These are phyloP conservation scores for Rhorus exstirpatorius DNA, from an alignment of 2,888 invertebrate genomes.

Conservation along the genomic window DNA sequence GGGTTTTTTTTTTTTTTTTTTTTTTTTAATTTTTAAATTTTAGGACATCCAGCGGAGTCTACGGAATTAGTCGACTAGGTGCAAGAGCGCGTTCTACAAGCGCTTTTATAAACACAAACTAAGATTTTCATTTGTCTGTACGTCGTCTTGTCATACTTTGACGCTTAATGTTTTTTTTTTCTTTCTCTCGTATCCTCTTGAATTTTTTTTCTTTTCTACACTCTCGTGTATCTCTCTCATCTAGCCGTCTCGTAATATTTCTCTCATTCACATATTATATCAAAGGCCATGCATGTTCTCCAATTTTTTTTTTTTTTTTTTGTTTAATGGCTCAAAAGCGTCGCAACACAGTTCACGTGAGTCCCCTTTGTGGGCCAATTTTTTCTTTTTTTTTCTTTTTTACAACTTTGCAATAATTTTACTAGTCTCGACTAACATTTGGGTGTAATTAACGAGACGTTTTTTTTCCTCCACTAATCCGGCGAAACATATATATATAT, in stretches of 20 bases:
- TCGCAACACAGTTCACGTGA: conserved; percentile 80
- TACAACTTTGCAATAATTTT: conserved; percentile 49
- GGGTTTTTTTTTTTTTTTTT: conserved; percentile 50
- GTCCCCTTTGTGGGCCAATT: conserved; percentile 67
- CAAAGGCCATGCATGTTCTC: conserved; percentile 71
- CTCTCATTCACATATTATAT: conserved; percentile 68
- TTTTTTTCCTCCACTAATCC: conserved; percentile 35
- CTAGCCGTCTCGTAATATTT: neutral
- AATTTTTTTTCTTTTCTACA: neutral
- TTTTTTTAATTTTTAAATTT: conserved; percentile 72
- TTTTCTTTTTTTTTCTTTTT: conserved; percentile 28
- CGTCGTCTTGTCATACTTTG: conserved; percentile 70
- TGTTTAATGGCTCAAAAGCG: conserved; percentile 71
- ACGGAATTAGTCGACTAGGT: conserved; percentile 82
- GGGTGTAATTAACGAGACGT: conserved; percentile 49
- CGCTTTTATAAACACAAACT: conserved; percentile 79
- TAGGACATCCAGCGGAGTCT: conserved; percentile 83
- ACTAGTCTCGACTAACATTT: conserved; percentile 52
- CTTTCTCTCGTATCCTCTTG: conserved; percentile 19
- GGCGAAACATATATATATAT: conserved; percentile 10
- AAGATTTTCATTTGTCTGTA: conserved; percentile 66
- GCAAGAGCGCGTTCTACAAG: conserved; percentile 83
- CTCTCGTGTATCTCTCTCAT: neutral
- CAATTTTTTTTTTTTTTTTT: conserved; percentile 30
- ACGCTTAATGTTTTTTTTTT: conserved; percentile 56